Percentiles rank a stretch among this genome's conserved stretches.
phyloP scores from a whole-genome alignment of 2,113 vertebrate species.

The Chunga burmeisteri region DNA sequence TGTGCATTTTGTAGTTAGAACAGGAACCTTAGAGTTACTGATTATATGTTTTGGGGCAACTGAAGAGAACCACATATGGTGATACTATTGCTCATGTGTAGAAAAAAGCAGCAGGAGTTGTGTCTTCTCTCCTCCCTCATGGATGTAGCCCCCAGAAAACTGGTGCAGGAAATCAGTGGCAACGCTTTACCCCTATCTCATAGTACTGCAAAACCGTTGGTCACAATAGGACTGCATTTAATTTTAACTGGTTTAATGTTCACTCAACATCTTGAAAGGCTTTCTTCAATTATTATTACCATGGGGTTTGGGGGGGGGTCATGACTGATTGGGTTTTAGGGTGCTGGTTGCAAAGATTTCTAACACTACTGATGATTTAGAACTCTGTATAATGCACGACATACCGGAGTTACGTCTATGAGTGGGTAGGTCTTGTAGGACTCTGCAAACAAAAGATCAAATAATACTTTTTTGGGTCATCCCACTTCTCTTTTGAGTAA shows the following conservation, averaged over 20 bases:
- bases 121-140: background rate
- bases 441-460: background rate
- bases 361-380: background rate
- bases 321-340: background rate
- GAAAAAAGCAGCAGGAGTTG: background rate
- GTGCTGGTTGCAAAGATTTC: background rate
- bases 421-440: background rate
- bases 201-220: background rate
- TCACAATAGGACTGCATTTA: background rate
- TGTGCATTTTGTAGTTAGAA: background rate
- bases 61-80: background rate
- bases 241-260: background rate
- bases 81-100: background rate
- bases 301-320: accelerated
- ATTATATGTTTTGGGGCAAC: background rate
- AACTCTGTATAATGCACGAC: accelerated
- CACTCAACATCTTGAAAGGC: background rate
- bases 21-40: background rate
- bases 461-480: background rate
- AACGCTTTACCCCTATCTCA: accelerated
- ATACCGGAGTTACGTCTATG: background rate
- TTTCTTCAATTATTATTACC: background rate
- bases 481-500: background rate
- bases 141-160: background rate
- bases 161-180: background rate